Evolutionary conservation across 2,888 invertebrate genomes (phyloP).

Genomic region (Dermolepida albohirtum): DNA sequence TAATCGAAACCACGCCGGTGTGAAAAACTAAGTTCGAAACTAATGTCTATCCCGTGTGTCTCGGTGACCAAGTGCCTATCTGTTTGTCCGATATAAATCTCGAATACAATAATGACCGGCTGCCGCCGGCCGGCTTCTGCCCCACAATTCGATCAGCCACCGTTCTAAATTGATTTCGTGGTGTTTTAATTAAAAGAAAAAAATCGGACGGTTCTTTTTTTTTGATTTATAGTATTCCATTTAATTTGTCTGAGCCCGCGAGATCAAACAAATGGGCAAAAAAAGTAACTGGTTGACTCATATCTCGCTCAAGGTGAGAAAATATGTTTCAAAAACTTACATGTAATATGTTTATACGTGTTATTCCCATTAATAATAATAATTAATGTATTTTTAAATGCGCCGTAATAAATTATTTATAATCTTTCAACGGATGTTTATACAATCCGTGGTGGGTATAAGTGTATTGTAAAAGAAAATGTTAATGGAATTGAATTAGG

Average conservation of each 20-base stretch:
- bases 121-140: constrained; percentile 6
- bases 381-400: constrained; percentile 34
- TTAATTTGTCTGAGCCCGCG: constrained; percentile 21
- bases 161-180: constrained; percentile 19
- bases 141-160: constrained; percentile 12
- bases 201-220: constrained; percentile 1
- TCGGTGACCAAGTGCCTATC: constrained; percentile 3
- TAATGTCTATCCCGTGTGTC: constrained; percentile 10
- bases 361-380: constrained; percentile 9
- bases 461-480: no score
- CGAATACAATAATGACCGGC: constrained; percentile 9
- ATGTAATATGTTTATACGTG: no score
- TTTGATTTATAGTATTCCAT: constrained; percentile 21
- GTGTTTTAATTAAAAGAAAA: constrained; percentile 23
- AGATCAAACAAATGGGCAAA: no score
- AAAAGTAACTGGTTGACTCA: no score
- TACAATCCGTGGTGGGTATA: no score
- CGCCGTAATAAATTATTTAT: constrained; percentile 28
- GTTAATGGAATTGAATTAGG: no score
- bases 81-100: constrained; percentile 22
- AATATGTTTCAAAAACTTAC: no score
- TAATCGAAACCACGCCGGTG: not conserved
- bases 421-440: no score
- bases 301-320: no score
- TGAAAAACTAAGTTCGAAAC: constrained; percentile 24